Evolutionary conservation across 2,113 vertebrate species (phyloP).

Genomic region (Panthera leo): DNA sequence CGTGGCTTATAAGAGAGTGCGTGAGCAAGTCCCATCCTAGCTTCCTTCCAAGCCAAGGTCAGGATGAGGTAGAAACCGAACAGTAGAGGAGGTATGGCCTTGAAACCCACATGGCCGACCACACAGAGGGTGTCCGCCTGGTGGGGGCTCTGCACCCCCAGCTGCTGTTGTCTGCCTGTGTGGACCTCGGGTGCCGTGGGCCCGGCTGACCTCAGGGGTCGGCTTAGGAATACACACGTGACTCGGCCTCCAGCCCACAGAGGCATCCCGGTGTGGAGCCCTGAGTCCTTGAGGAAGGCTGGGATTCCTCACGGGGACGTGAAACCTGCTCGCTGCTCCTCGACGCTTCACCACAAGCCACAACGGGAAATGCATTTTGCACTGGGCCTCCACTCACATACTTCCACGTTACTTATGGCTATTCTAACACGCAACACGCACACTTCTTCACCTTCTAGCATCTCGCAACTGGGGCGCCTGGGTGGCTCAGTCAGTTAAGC

Average conservation of each 20-base stretch:
- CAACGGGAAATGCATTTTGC: fast-evolving
- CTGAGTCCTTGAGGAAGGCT: too few relatives aligned
- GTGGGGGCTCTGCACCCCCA: background rate
- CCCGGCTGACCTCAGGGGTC: background rate
- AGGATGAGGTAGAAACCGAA: too few relatives aligned
- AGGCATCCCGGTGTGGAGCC: background rate
- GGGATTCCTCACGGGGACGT: fast-evolving
- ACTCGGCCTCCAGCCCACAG: background rate
- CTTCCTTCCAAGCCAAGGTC: background rate
- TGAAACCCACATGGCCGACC: too few relatives aligned
- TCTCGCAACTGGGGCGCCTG: background rate
- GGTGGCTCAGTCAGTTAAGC: too few relatives aligned
- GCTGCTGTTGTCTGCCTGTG: background rate
- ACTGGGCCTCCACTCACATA: fast-evolving
- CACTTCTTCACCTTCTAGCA: background rate
- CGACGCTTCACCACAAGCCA: fast-evolving
- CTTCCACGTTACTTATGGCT: fast-evolving
- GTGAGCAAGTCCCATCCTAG: fast-evolving
- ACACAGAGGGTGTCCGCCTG: fast-evolving
- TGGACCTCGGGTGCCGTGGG: fast-evolving
- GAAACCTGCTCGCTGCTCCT: fast-evolving
- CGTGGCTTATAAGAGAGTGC: fast-evolving
- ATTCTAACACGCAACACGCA: too few relatives aligned
- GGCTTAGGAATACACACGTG: fast-evolving
- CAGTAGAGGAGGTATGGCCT: fast-evolving